phyloP scores from a whole-genome alignment of 1,140 invertebrate genomes.

The Drosophila simulans region DNA sequence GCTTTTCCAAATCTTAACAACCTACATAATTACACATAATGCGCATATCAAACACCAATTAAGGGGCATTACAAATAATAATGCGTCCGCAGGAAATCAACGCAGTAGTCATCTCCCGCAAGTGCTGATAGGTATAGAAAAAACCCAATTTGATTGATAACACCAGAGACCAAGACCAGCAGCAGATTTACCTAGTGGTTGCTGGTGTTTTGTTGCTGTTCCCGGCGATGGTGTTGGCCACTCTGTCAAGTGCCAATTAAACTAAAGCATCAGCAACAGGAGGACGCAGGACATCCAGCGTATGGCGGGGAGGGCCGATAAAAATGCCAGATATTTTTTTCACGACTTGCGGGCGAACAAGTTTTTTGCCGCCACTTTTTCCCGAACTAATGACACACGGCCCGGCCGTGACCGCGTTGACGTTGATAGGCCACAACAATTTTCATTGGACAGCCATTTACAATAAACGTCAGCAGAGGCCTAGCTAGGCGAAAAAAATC shows the following conservation, averaged over 20 bases:
- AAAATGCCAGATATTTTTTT: constrained; percentile 73
- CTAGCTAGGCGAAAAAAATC: constrained; percentile 20
- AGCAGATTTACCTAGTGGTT: constrained; percentile 35
- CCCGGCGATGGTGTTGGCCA: constrained; percentile 42
- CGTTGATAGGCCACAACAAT: constrained; percentile 82
- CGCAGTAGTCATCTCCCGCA: constrained; percentile 18
- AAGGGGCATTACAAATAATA: constrained; percentile 30
- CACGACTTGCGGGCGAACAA: constrained; percentile 45
- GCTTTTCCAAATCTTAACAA: neutral
- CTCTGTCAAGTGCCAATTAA: constrained; percentile 80
- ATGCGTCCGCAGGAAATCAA: constrained; percentile 18
- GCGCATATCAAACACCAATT: constrained; percentile 32
- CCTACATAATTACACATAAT: constrained; percentile 31
- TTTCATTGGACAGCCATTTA: constrained; percentile 82
- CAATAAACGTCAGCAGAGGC: constrained; percentile 79
- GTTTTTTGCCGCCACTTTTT: constrained; percentile 49
- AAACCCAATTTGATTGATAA: constrained; percentile 76
- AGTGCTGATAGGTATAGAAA: constrained; percentile 46
- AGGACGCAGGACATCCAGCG: constrained; percentile 32
- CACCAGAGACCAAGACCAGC: constrained; percentile 39
- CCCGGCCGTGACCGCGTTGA: constrained; percentile 67
- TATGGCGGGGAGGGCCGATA: constrained; percentile 54
- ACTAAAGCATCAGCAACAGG: constrained; percentile 66
- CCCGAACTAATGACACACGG: constrained; percentile 76
- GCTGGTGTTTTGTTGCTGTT: constrained; percentile 11